A percentile compares a stretch with the other conserved stretches of the same genome.
phyloP scores from a whole-genome alignment of 2,888 invertebrate genomes.

The Morpho helenor region DNA sequence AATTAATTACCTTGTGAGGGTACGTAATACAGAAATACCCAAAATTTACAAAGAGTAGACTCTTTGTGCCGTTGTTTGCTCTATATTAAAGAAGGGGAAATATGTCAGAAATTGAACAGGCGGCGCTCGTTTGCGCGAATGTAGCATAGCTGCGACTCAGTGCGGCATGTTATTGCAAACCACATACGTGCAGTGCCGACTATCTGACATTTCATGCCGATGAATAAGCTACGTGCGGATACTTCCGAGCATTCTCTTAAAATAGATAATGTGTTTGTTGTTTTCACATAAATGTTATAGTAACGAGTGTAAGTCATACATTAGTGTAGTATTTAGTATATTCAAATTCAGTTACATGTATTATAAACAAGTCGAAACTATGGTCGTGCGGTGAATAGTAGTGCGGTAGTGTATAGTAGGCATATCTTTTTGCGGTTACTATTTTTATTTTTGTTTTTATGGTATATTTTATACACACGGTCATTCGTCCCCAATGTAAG shows the following conservation, averaged over 20 bases:
- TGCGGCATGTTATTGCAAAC: conserved; percentile 77
- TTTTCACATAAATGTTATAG: not conserved
- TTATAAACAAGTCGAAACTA: too few species aligned
- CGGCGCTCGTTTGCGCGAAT: conserved; percentile 64
- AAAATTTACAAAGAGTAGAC: conserved; percentile 6
- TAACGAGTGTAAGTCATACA: too few species aligned
- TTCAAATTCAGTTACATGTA: too few species aligned
- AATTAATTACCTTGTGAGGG: not conserved
- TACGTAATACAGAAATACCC: conserved; percentile 3
- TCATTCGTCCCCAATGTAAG: too few species aligned
- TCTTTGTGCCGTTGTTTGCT: conserved; percentile 13
- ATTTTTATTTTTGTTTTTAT: too few species aligned
- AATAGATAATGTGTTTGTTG: conserved; percentile 27
- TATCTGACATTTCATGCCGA: conserved; percentile 76
- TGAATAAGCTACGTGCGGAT: conserved; percentile 65
- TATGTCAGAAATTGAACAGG: conserved; percentile 71
- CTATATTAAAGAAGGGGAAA: conserved; percentile 60
- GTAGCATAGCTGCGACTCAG: conserved; percentile 73
- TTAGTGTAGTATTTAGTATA: too few species aligned
- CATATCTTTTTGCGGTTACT: too few species aligned
- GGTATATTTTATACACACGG: too few species aligned
- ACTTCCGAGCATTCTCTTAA: conserved; percentile 53
- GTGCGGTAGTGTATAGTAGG: too few species aligned
- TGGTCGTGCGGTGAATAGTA: too few species aligned
- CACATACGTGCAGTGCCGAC: conserved; percentile 67